A percentile compares a stretch with the other conserved stretches of the same genome.
These are phyloP conservation scores for Spilosoma lubricipeda DNA, from an alignment of 2,888 invertebrate genomes.

Conservation along the genomic window DNA sequence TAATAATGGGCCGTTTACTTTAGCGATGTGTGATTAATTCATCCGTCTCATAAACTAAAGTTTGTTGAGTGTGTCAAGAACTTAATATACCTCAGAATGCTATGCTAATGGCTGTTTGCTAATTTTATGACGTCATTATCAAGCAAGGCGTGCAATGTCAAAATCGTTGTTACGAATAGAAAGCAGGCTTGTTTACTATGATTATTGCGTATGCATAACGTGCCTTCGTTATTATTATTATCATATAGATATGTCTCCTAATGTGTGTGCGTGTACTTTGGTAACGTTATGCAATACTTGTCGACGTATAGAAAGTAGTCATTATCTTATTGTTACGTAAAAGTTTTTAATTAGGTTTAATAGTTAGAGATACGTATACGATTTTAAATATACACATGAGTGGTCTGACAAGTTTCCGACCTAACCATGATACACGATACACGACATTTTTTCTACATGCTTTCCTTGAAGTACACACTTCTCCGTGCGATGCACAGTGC, in stretches of 20 bases:
- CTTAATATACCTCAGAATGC: slow-evolving; percentile 36
- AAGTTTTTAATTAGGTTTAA: slow-evolving; percentile 6
- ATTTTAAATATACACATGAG: too few species aligned
- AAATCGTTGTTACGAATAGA: slow-evolving; percentile 53
- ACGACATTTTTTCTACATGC: too few species aligned
- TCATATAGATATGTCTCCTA: slow-evolving; percentile 40
- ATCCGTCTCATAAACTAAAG: neutral
- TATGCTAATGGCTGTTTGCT: slow-evolving; percentile 51
- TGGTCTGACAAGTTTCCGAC: too few species aligned
- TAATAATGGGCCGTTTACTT: too few species aligned
- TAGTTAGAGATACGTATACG: neutral
- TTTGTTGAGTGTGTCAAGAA: neutral
- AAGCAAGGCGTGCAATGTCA: slow-evolving; percentile 28
- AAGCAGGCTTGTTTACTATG: slow-evolving; percentile 47
- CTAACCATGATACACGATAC: too few species aligned
- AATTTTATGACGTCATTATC: slow-evolving; percentile 48
- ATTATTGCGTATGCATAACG: slow-evolving; percentile 35
- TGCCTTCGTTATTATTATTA: slow-evolving; percentile 34
- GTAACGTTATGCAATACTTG: slow-evolving; percentile 27
- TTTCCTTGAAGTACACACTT: too few species aligned
- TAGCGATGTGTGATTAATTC: neutral
- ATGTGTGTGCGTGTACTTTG: slow-evolving; percentile 27
- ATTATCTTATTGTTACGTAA: neutral
- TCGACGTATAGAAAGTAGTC: slow-evolving; percentile 9
- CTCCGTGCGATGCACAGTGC: too few species aligned